A percentile compares a stretch with the other conserved stretches of the same genome.
Conservation (phyloP, 2,797 vertebrate species). For the Agapornis canus region DNA sequence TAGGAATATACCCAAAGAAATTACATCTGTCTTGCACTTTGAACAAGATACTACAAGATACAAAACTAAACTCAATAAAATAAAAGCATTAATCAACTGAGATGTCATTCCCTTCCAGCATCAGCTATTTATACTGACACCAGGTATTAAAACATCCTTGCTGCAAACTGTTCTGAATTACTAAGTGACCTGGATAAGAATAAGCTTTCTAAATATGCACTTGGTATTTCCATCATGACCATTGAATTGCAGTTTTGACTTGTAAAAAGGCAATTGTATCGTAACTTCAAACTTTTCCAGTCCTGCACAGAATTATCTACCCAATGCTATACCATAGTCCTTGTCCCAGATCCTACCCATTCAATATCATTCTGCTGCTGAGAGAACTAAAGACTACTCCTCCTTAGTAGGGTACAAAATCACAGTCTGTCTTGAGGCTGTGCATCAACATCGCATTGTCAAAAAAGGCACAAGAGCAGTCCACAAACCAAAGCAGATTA, state of each 20-base stretch:
- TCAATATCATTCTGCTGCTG: not conserved
- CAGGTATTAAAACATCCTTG: not conserved
- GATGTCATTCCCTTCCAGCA: not conserved
- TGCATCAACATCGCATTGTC: not conserved
- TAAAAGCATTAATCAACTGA: not conserved
- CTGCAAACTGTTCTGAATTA: not conserved
- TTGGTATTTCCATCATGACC: not conserved
- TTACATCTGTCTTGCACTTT: not conserved
- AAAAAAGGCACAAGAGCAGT: not conserved
- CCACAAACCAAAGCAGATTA: not conserved
- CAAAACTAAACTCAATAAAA: not conserved
- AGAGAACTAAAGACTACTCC: not conserved
- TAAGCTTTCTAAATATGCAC: not conserved
- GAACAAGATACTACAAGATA: not conserved
- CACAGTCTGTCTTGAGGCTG: not conserved
- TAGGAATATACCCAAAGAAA: not conserved
- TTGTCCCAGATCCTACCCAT: not conserved
- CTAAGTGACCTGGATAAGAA: not conserved
- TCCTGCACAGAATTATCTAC: not conserved
- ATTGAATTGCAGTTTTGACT: not conserved
- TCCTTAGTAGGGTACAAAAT: not conserved
- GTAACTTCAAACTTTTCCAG: not conserved
- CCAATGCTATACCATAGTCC: not conserved
- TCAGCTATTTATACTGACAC: not conserved
- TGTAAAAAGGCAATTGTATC: not conserved